Evolutionary conservation across 2,113 vertebrate genomes (phyloP).

Genomic region (Sceloporus undulatus): DNA sequence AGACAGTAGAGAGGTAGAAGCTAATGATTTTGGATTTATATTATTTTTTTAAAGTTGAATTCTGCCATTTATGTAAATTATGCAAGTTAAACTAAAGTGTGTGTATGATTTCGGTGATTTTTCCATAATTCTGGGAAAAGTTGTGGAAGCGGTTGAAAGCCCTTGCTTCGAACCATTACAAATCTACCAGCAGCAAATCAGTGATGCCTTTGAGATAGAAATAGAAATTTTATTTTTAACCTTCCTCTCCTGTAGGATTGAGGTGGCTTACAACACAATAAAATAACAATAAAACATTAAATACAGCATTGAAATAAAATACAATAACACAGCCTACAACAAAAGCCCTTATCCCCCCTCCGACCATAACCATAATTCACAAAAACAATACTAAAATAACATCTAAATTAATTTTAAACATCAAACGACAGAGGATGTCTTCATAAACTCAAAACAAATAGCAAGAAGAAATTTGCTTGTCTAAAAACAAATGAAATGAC

Average conservation of each 20-base stretch:
- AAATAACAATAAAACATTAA: no score
- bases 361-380: no score
- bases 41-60: not conserved
- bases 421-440: no score
- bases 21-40: not conserved
- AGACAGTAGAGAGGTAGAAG: rapidly evolving
- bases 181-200: no score
- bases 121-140: not conserved
- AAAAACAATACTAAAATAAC: no score
- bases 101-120: not conserved
- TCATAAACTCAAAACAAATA: not conserved
- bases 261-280: no score
- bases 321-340: no score
- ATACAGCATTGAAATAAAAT: no score
- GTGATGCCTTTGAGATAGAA: not conserved
- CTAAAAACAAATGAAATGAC: not conserved
- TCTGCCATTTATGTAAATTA: not conserved
- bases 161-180: not conserved
- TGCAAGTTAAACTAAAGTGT: not conserved
- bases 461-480: not conserved
- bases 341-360: no score
- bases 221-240: no score
- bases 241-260: no score
- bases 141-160: not conserved
- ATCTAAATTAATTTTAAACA: no score